A percentile compares a stretch with the other conserved stretches of the same genome.
These are phyloP conservation scores for Amphiprion ocellaris DNA, from an alignment of 2,113 vertebrate genomes.

Conservation along the genomic window DNA sequence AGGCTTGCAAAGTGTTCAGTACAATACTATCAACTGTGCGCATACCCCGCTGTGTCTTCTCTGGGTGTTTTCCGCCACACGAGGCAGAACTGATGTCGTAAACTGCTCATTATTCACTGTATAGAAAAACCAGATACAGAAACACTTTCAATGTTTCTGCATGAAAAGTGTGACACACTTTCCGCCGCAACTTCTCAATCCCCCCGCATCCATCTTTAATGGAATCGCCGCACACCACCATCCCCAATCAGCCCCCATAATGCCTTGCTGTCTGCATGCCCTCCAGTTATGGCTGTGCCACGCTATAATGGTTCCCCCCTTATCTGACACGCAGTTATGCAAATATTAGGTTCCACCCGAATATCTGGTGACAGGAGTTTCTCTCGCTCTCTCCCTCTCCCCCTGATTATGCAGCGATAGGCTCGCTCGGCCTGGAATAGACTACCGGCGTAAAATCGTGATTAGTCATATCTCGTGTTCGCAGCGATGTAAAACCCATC, in stretches of 20 bases:
- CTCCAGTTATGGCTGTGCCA: conserved; percentile 69
- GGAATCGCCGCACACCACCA: conserved; percentile 60
- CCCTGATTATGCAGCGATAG: conserved; percentile 74
- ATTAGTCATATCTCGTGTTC: conserved; percentile 78
- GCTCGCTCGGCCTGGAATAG: conserved; percentile 66
- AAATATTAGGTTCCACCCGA: conserved; percentile 77
- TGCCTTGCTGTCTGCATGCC: conserved; percentile 66
- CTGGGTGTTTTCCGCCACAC: conserved; percentile 47
- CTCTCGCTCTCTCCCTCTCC: conserved; percentile 48
- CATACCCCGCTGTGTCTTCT: conserved; percentile 54
- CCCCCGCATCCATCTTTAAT: conserved; percentile 71
- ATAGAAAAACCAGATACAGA: conserved; percentile 46
- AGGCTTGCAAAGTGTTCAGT: conserved; percentile 46
- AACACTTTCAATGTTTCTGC: conserved; percentile 58
- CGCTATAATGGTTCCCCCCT: conserved; percentile 63
- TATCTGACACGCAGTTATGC: conserved; percentile 80
- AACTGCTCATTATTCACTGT: conserved; percentile 65
- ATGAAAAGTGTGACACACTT: conserved; percentile 64
- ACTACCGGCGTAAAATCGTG: conserved; percentile 63
- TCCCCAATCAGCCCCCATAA: conserved; percentile 72
- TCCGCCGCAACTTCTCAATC: conserved; percentile 45
- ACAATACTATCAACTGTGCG: conserved; percentile 66
- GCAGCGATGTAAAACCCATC: conserved; percentile 65
- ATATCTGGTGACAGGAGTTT: conserved; percentile 74
- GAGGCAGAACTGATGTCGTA: conserved; percentile 53